Percentiles rank a stretch among this genome's conserved stretches.
Conservation (phyloP, 2,797 vertebrate genomes). For the Enteromius thamalakanensis region DNA sequence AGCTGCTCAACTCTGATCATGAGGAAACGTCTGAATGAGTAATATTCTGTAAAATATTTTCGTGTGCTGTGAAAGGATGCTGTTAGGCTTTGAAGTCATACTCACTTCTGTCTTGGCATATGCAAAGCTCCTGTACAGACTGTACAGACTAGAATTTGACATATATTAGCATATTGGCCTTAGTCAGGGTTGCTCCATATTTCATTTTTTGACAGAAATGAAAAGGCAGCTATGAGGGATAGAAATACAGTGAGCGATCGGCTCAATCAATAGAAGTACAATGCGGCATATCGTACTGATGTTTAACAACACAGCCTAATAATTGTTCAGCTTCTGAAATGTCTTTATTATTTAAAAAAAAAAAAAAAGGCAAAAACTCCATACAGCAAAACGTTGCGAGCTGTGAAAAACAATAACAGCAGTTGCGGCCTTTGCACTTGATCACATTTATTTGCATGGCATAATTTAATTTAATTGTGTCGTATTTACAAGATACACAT, state of each 20-base stretch:
- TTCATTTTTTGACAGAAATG: neutral
- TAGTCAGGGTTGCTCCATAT: neutral
- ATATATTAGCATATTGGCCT: slow-evolving; percentile 11
- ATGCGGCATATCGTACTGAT: neutral
- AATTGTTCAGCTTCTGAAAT: neutral
- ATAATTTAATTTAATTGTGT: neutral
- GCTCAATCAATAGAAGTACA: neutral
- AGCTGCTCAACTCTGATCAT: neutral
- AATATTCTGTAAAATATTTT: neutral
- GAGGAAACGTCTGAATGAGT: neutral
- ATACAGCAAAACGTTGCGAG: neutral
- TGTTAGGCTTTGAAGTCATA: slow-evolving; percentile 9
- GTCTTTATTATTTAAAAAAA: neutral
- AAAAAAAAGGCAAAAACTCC: neutral
- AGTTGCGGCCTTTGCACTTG: neutral
- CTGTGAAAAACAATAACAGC: neutral
- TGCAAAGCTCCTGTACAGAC: neutral
- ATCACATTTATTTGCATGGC: neutral
- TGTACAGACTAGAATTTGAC: neutral
- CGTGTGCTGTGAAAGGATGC: neutral
- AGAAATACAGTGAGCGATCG: neutral
- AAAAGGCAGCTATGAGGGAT: neutral
- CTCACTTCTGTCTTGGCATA: neutral
- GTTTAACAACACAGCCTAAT: neutral
- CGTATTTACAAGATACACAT: neutral